These are phyloP conservation scores for Pristiophorus japonicus DNA, from an alignment of 2,113 vertebrate species.

Conservation along the genomic window DNA sequence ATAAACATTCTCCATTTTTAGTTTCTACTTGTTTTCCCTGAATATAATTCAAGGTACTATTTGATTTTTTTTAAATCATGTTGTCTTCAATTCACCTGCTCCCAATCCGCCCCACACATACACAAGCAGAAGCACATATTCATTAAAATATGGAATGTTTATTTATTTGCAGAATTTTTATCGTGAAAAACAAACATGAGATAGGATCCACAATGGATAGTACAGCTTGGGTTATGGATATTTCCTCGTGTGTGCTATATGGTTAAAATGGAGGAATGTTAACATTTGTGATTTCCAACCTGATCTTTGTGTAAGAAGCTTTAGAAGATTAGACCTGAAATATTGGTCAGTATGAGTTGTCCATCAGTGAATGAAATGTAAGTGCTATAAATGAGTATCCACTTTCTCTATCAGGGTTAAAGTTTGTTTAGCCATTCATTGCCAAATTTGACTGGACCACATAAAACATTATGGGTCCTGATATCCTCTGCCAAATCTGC, in stretches of 20 bases:
- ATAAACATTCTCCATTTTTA: background rate
- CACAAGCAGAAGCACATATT: background rate
- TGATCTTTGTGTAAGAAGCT: background rate
- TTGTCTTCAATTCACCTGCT: background rate
- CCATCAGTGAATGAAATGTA: too few species aligned
- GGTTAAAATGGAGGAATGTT: background rate
- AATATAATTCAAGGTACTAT: background rate
- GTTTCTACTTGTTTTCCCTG: background rate
- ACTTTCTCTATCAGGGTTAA: background rate
- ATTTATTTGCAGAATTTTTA: background rate
- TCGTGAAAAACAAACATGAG: background rate
- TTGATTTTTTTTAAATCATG: background rate
- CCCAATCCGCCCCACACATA: background rate
- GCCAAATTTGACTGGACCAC: background rate
- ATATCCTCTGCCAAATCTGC: background rate
- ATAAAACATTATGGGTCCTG: background rate
- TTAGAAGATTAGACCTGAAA: background rate
- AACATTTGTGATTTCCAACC: background rate
- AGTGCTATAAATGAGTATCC: too few species aligned
- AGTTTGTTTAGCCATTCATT: background rate
- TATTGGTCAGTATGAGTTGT: background rate
- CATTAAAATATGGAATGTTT: background rate
- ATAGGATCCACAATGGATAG: background rate
- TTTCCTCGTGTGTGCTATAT: too few species aligned
- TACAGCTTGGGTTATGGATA: background rate